Conservation (phyloP, 2,113 vertebrate genomes). For the Monarcha castaneiventris region DNA sequence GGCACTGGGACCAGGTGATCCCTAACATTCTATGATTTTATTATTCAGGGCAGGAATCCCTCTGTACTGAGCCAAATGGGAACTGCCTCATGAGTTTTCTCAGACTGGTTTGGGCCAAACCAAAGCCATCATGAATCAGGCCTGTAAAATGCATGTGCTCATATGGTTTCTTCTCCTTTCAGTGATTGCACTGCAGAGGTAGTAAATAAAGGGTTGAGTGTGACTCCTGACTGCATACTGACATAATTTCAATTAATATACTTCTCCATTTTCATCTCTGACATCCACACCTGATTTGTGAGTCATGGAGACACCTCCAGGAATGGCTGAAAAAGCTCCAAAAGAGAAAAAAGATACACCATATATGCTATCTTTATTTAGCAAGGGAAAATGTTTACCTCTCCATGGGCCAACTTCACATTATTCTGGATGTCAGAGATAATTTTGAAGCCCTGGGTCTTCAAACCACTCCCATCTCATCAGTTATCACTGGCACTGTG, state of each 20-base stretch:
- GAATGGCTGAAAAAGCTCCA: background rate
- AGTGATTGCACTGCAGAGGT: background rate
- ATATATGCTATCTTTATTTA: background rate
- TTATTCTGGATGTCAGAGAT: background rate
- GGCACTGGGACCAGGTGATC: background rate
- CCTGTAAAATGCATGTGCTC: background rate
- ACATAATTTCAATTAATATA: background rate
- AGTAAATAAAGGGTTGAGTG: background rate
- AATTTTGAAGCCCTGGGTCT: background rate
- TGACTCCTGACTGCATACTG: background rate
- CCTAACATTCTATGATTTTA: background rate
- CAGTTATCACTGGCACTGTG: background rate
- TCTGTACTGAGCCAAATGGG: background rate
- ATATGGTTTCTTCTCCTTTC: background rate
- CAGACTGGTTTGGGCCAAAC: background rate
- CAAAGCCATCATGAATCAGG: background rate
- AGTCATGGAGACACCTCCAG: background rate
- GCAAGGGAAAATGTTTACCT: background rate
- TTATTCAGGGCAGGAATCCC: background rate
- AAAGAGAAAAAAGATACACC: background rate
- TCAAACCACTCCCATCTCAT: background rate
- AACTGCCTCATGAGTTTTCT: background rate
- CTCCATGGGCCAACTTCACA: background rate
- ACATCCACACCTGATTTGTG: background rate
- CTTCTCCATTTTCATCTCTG: constrained; percentile 6